Conservation (phyloP, 2,888 invertebrate genomes). For the Agrochola lychnidis region DNA sequence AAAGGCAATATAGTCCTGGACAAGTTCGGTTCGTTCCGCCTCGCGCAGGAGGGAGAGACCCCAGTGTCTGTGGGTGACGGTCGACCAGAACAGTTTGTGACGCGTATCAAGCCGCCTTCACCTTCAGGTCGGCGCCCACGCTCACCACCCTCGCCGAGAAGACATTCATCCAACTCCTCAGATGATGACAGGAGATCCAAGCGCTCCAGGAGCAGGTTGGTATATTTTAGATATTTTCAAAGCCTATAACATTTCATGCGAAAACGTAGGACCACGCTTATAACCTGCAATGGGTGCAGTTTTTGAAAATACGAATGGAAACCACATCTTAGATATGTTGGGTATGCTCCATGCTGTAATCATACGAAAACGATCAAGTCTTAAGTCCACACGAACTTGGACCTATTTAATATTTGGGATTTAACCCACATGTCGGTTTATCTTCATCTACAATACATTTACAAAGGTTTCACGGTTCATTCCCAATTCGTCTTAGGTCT, state of each 20-base stretch:
- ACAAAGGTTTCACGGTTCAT: not conserved
- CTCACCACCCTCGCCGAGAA: conserved; percentile 85
- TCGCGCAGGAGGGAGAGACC: conserved; percentile 91
- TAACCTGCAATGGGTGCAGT: conserved; percentile 22
- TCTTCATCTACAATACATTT: not conserved
- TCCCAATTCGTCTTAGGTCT: conserved; percentile 78
- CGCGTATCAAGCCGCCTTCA: conserved; percentile 85
- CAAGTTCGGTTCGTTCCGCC: conserved; percentile 93
- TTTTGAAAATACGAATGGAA: conserved; percentile 38
- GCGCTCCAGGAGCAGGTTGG: conserved; percentile 85
- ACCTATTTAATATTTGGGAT: not conserved
- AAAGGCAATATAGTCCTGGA: conserved; percentile 92
- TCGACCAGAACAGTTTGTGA: conserved; percentile 89
- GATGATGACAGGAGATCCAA: conserved; percentile 83
- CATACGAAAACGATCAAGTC: not conserved
- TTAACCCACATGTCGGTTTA: not conserved
- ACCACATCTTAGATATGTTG: conserved; percentile 8
- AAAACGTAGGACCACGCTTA: conserved; percentile 16
- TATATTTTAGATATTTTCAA: conserved; percentile 11
- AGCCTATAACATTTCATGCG: not conserved
- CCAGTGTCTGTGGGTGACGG: conserved; percentile 86
- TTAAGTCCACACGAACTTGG: not conserved
- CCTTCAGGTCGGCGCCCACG: conserved; percentile 84
- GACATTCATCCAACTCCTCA: conserved; percentile 86
- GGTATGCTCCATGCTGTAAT: conserved; percentile 11